Base-by-base conservation (phyloP, 1,140 invertebrate genomes). In the Eumeta japonica region DNA sequence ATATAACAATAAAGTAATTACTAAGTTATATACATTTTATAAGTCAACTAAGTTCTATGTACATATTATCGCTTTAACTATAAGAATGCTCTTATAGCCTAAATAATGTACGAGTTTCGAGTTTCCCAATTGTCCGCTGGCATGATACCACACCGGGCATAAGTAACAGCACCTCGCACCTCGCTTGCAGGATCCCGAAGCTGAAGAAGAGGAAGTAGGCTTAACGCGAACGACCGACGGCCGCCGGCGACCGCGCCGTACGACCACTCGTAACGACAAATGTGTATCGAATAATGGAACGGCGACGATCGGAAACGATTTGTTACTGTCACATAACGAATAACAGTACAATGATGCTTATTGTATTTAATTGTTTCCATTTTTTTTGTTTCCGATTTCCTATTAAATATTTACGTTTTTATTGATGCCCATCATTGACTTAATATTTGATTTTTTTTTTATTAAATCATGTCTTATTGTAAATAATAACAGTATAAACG, bases 171-270 rank as follows among this genome's bases (percentile, higher is more conserved):
- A 63, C n/a, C n/a, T n/a, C 63, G 29, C 41, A 59, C 65, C 63
- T 62, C 46, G 48, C 48, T 70, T 70, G 40, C 68, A 73, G 68
- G 59, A 73, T 73, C 54, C 68, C 68, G 59, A 73, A 73, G 51
- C 56, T 73, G 48, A 73, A 70, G 54, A 44, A 52, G 55, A 60
- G 67, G 61, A 33, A 33, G 3, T 28, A 20, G 24, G 67, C 62
- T 63, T 70, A 72, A 58, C n/a, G n/a, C n/a, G n/a, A n/a, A n/a
- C n/a, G n/a, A n/a, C n/a, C n/a, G n/a, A n/a, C n/a, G n/a, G n/a
- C 46, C 46, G 47, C 17, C 47, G 37, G 42, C 55, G 58, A 58
- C 55, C 62, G 63, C n/a, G n/a, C n/a, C n/a, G n/a, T n/a, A n/a
- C n/a, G n/a, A n/a, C n/a, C n/a, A n/a, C n/a, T n/a, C n/a, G n/a